Base-by-base conservation (phyloP, 2,113 vertebrate species). In the Apodemus speciosus region DNA sequence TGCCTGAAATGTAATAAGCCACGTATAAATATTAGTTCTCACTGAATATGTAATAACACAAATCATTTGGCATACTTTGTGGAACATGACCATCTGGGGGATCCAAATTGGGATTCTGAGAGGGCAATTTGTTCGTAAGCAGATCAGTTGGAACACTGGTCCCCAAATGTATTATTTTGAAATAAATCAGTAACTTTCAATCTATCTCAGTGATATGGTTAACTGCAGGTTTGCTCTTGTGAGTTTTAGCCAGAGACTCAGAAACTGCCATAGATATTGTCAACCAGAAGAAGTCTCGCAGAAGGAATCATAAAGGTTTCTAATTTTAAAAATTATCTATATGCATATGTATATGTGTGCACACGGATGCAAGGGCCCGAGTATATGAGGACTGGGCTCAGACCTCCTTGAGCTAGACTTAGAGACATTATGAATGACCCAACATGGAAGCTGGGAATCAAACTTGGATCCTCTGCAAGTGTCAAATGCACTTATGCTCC, bases 1-100 rank as follows among this genome's bases (percentile, higher is more conserved):
- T 43, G 51, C 75, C 69, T 75, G 27, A 87, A 85, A 93, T 72
- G 43, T 90, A 95, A 95, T 83, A 90, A 69, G 53, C 87, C 76
- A 79, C 58, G 30, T 89, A n/a, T 38, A 60, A 84, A 75, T 73
- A 83, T 89, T 84, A 89, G 87, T 90, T 96, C 76, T 84, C 16
- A 76, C 89, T 94, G 87, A 76, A 87, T 95, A 76, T 76, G 56
- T 53, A 92, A 80, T 46, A 91, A 93, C 79, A 79, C 60, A 86
- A 87, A 90, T 92, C 64, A 91, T 88, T 60, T 56, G 64, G 58
- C 38, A n/a, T 21, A 25, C 68, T 85, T 93, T 94, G 92, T 84
- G 71, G 88, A 76, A 88, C 69, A 71, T n/a, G 53, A 16, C 35
- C 14, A 0, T 60, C 18, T 56, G 51, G 64, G 69, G 66, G 30